phyloP scores from a whole-genome alignment of 2,113 vertebrate genomes.

The Gobius niger region DNA sequence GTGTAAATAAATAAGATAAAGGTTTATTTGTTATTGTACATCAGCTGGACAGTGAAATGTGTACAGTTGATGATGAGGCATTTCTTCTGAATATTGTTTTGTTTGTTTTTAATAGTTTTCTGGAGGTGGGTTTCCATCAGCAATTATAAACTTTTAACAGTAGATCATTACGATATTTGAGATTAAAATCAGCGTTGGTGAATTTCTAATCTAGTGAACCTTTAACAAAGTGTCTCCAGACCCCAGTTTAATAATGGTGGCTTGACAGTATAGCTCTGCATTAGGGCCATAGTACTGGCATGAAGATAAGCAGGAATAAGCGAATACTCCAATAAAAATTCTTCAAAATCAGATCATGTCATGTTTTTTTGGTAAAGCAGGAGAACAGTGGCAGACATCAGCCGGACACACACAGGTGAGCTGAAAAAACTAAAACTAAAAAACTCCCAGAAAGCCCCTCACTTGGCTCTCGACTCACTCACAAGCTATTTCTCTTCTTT shows the following conservation, averaged over 20 bases:
- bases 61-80: too few species aligned
- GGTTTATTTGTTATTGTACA: too few species aligned
- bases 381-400: conserved; percentile 22
- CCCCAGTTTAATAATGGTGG: too few species aligned
- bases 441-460: conserved; percentile 32
- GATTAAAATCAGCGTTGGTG: too few species aligned
- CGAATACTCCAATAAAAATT: conserved; percentile 11
- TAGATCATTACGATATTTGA: too few species aligned
- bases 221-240: too few species aligned
- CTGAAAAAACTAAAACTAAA: conserved; percentile 15
- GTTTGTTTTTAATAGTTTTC: too few species aligned
- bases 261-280: not conserved
- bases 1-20: not conserved
- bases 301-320: not conserved
- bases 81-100: too few species aligned
- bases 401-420: conserved; percentile 59
- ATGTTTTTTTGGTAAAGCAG: conserved; percentile 29
- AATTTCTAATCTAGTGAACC: too few species aligned
- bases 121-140: too few species aligned
- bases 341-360: conserved; percentile 16
- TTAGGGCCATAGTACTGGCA: conserved; percentile 19
- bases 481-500: conserved; percentile 50
- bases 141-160: too few species aligned
- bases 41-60: too few species aligned
- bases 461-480: conserved; percentile 29